Percentiles rank a stretch among this genome's conserved stretches.
These are phyloP conservation scores for Xylophagus ater DNA, from an alignment of 2,888 invertebrate species.

Conservation along the genomic window DNA sequence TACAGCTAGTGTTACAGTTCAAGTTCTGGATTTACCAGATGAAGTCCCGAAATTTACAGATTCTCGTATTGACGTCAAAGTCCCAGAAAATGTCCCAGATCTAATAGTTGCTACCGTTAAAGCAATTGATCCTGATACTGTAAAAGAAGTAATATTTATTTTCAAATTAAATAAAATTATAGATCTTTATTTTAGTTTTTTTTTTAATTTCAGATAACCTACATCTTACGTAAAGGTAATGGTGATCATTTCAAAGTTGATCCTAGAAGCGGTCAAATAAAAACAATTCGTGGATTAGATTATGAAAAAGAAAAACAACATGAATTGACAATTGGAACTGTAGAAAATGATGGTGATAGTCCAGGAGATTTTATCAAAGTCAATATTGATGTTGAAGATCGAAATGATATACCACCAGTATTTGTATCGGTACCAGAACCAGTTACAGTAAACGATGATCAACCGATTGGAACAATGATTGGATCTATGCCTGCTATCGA, in stretches of 20 bases:
- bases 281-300: conserved; percentile 65
- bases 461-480: conserved; percentile 68
- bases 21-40: conserved; percentile 64
- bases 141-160: conserved; percentile 48
- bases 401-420: conserved; percentile 79
- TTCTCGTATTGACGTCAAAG: conserved; percentile 59
- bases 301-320: conserved; percentile 64
- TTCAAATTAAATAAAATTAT: not conserved
- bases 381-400: conserved; percentile 50
- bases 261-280: conserved; percentile 64
- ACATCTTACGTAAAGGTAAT: conserved; percentile 71
- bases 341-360: conserved; percentile 62
- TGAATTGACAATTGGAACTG: conserved; percentile 66
- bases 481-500: conserved; percentile 70
- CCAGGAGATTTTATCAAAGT: conserved; percentile 59
- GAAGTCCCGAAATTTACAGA: conserved; percentile 70
- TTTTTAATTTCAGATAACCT: conserved; percentile 42
- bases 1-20: conserved; percentile 74
- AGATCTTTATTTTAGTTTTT: conserved; percentile 1
- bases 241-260: conserved; percentile 74
- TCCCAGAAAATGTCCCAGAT: conserved; percentile 78
- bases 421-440: conserved; percentile 75
- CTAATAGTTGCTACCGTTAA: conserved; percentile 68
- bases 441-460: conserved; percentile 71
- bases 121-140: conserved; percentile 75